These are phyloP conservation scores for Deroplatys truncata DNA, from an alignment of 2,888 invertebrate species.

Conservation along the genomic window DNA sequence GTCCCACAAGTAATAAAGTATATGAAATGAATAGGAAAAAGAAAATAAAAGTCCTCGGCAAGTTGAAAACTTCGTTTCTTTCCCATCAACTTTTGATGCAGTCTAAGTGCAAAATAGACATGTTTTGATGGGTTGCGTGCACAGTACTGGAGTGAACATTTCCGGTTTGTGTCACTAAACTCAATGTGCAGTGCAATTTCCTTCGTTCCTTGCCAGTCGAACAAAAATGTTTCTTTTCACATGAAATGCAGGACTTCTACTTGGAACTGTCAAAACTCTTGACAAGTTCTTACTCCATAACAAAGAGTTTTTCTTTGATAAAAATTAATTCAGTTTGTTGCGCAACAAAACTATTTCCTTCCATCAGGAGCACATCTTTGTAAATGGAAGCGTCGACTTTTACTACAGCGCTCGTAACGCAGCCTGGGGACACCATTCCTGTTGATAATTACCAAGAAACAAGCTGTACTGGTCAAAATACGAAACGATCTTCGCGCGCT, in stretches of 20 bases:
- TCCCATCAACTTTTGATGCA: background rate
- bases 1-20: background rate
- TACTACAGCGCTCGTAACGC: too few relatives aligned
- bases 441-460: too few relatives aligned
- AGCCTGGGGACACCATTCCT: too few relatives aligned
- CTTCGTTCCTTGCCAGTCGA: background rate
- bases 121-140: background rate
- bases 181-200: background rate
- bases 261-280: background rate
- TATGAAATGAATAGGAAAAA: background rate
- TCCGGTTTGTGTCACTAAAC: background rate
- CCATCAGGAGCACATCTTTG: too few relatives aligned
- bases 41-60: background rate
- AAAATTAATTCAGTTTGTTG: too few relatives aligned
- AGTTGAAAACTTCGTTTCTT: background rate
- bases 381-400: too few relatives aligned
- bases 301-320: background rate
- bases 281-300: background rate
- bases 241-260: background rate
- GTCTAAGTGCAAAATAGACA: background rate
- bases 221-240: background rate
- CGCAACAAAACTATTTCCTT: too few relatives aligned
- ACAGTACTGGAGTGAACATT: background rate
- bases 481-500: too few relatives aligned
- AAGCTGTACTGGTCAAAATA: too few relatives aligned